Conservation (phyloP, 2,888 invertebrate species). For the Eupithecia inturbata region DNA sequence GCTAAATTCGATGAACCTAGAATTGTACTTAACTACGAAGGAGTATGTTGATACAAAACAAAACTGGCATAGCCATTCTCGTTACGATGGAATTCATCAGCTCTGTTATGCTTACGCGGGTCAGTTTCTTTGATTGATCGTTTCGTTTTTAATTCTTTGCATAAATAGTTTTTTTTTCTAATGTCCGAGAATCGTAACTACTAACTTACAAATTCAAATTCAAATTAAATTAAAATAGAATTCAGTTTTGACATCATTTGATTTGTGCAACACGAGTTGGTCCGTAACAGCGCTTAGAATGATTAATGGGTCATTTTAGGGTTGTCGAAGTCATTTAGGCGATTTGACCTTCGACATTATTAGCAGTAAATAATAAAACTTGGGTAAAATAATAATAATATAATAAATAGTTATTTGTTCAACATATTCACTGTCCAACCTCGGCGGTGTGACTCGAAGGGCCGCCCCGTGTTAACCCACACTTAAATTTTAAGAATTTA, state of each 20-base stretch:
- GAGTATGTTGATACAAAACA: no score
- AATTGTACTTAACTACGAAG: no score
- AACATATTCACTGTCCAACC: not conserved
- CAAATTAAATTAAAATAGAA: no score
- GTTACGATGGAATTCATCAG: not conserved
- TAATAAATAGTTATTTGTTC: not conserved
- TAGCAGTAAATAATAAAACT: not conserved
- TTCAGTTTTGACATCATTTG: constrained; percentile 30
- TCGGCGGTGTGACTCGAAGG: not conserved
- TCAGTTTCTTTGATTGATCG: not conserved
- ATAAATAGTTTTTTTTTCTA: not conserved
- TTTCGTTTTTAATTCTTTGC: not conserved
- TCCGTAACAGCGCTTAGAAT: constrained; percentile 23
- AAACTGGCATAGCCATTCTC: not conserved
- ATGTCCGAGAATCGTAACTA: not conserved
- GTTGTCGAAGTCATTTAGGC: constrained; percentile 15
- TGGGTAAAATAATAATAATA: not conserved
- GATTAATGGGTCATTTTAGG: constrained; percentile 38
- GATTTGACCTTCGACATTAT: not conserved
- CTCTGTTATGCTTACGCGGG: not conserved
- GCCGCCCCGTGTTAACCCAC: not conserved
- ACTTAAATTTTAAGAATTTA: no score
- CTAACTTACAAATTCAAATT: constrained; percentile 1
- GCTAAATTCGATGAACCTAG: no score
- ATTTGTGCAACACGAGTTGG: constrained; percentile 33